Base-by-base conservation (phyloP, 1,140 invertebrate genomes). In the Zophobas atratus region DNA sequence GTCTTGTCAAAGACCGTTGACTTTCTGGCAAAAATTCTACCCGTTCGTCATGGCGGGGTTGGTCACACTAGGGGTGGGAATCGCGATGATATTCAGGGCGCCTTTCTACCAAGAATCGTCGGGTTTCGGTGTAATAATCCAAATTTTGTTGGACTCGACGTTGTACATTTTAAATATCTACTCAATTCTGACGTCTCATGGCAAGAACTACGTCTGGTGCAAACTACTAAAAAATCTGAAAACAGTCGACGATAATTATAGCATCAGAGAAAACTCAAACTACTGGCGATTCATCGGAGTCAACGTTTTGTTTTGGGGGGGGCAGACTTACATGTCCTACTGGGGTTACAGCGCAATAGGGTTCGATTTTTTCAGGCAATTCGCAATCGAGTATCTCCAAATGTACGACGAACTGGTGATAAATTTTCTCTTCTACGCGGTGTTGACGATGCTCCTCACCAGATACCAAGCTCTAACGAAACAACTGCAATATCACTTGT, bases 361-460 rank as follows among this genome's bases (percentile, higher is more conserved):
- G 2, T n/a, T 32, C 2, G 60, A 67, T n/a, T 67, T 67, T 43
- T 67, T 46, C 39, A 67, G 43, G 33, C 60, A 67, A 6, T 67
- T 43, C 20, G 60, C 60, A 0, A 46, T 67, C 33, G 60, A 67
- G 39, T 67, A 67, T 34, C n/a, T 67, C 8, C 60, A 67, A 67
- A 41, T 67, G 60, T 67, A 67, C 20, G 39, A 2, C n/a, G 8
- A 41, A 1, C 43, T 67, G 3, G 32, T 67, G 8, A 41, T 67
- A 2, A 43, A 67, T 34, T 67, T 67, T 32, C 2, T 32, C n/a
- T 43, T 43, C 33, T 43, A 41, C 33, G 60, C 43, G 4, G 2
- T 20, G 20, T 20, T 20, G 20, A 20, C 20, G 20, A 20, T 20
- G 20, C 20, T 20, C 20, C 20, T 20, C 20, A 20, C 20, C 20